These are phyloP conservation scores for Sphecodes monilicornis DNA, from an alignment of 2,888 invertebrate species.

Conservation along the genomic window DNA sequence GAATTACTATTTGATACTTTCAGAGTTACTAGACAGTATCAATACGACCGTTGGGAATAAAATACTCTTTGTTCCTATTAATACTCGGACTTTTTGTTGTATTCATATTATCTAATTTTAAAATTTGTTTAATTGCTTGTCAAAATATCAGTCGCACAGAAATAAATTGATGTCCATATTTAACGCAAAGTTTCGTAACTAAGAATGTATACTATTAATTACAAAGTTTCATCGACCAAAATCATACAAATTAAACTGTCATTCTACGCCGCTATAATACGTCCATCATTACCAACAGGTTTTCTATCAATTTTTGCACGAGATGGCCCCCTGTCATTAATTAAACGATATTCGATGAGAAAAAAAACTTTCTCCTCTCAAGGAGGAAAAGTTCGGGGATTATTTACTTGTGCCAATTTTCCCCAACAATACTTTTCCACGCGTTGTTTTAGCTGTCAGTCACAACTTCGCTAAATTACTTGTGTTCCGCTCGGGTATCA, in stretches of 20 bases:
- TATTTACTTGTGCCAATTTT: constrained; percentile 51
- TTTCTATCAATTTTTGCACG: constrained; percentile 28
- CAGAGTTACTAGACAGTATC: no score
- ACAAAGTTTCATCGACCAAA: neutral
- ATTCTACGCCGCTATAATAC: neutral
- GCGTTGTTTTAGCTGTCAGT: constrained; percentile 59
- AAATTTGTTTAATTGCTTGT: neutral
- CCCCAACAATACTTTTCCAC: constrained; percentile 27
- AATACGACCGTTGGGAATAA: neutral
- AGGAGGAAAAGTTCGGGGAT: constrained; percentile 61
- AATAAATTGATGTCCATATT: neutral
- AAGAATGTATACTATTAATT: neutral
- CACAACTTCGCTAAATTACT: constrained; percentile 66
- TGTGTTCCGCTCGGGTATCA: constrained; percentile 20
- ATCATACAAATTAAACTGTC: neutral
- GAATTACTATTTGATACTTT: neutral
- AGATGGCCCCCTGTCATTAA: constrained; percentile 54
- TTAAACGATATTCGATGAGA: constrained; percentile 45
- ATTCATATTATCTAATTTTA: neutral
- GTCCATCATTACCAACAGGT: constrained; percentile 3
- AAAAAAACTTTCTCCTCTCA: constrained; percentile 45
- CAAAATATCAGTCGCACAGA: neutral
- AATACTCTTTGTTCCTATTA: neutral
- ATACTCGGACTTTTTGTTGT: neutral
- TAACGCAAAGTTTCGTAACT: neutral